Conservation (phyloP, 2,113 vertebrate species). For the Acanthisitta chloris region DNA sequence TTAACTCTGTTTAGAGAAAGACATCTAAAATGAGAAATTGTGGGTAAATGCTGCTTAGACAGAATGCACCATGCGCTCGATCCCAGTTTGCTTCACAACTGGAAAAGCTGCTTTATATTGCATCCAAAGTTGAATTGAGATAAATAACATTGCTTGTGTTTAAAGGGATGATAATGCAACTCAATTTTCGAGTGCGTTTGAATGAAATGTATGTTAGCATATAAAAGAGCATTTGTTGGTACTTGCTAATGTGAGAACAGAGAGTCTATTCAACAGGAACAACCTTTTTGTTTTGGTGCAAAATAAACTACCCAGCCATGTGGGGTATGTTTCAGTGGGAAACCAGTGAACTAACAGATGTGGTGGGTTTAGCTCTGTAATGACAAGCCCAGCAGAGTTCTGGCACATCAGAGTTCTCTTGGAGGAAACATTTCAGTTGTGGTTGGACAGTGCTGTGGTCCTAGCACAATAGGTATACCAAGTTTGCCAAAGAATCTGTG, state of each 20-base stretch:
- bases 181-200: constrained; percentile 17
- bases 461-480: neutral
- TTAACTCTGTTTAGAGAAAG: constrained; percentile 24
- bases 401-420: neutral
- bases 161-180: constrained; percentile 10
- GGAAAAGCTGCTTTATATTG: neutral
- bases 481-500: neutral
- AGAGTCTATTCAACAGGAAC: neutral
- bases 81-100: neutral
- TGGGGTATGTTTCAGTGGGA: neutral
- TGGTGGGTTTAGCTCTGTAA: neutral
- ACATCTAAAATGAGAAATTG: neutral
- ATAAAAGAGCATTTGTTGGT: neutral
- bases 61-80: neutral
- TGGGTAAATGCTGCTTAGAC: constrained; percentile 12
- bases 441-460: neutral
- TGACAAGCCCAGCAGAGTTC: neutral
- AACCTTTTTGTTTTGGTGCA: constrained; percentile 8
- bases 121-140: neutral
- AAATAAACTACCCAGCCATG: neutral
- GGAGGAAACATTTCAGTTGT: neutral
- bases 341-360: neutral
- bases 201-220: neutral
- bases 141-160: neutral
- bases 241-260: neutral